Conservation (phyloP, 2,888 invertebrate genomes). For the Geotrupes spiniger region DNA sequence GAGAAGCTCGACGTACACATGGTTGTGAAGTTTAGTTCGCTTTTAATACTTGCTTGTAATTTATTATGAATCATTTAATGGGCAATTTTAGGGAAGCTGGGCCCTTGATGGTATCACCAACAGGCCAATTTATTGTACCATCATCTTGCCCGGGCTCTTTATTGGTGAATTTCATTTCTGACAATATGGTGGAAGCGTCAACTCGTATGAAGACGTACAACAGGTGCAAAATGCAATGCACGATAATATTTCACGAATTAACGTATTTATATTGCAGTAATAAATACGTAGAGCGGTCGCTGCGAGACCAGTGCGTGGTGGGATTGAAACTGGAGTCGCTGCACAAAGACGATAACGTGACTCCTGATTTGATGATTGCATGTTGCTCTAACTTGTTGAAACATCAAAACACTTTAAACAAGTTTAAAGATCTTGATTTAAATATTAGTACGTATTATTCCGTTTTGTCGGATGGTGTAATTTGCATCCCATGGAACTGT, state of each 20-base stretch:
- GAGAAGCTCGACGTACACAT: too few relatives aligned
- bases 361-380: slow-evolving; percentile 84
- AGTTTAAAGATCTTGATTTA: slow-evolving; percentile 66
- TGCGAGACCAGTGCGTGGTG: slow-evolving; percentile 64
- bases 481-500: slow-evolving; percentile 94
- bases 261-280: slow-evolving; percentile 55
- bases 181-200: slow-evolving; percentile 72
- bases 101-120: slow-evolving; percentile 89
- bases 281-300: slow-evolving; percentile 75
- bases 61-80: too few relatives aligned
- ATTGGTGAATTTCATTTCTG: slow-evolving; percentile 78
- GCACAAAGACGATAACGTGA: slow-evolving; percentile 86
- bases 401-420: slow-evolving; percentile 50
- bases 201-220: slow-evolving; percentile 70
- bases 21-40: too few relatives aligned
- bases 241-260: neutral
- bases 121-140: slow-evolving; percentile 90
- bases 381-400: slow-evolving; percentile 73
- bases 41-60: too few relatives aligned
- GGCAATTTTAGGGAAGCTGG: slow-evolving; percentile 79
- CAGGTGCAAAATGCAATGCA: slow-evolving; percentile 53
- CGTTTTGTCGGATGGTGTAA: slow-evolving; percentile 83
- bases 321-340: slow-evolving; percentile 70
- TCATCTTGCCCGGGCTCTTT: slow-evolving; percentile 87
- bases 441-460: slow-evolving; percentile 90